phyloP scores from a whole-genome alignment of 2,113 vertebrate species.

The Tachuris rubrigastra region DNA sequence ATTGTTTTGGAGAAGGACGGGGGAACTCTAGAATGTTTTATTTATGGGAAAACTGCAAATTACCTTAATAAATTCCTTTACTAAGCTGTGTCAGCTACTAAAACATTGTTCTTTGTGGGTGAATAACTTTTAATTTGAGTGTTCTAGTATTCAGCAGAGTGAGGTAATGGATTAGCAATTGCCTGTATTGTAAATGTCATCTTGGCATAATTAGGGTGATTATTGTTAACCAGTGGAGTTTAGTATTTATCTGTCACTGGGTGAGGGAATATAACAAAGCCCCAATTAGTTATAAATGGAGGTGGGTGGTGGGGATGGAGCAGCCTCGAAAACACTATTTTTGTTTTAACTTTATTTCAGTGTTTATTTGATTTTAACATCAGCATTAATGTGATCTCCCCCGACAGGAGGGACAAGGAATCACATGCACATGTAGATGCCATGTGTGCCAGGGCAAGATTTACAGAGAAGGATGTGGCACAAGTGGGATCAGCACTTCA shows the following conservation, averaged over 20 bases:
- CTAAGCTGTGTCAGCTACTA: slow-evolving; percentile 66
- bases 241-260: slow-evolving; percentile 71
- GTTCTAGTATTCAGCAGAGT: slow-evolving; percentile 65
- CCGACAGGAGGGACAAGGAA: neutral
- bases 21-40: slow-evolving; percentile 52
- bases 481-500: neutral
- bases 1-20: neutral
- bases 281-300: slow-evolving; percentile 57
- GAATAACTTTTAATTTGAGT: slow-evolving; percentile 73
- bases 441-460: neutral
- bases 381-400: neutral
- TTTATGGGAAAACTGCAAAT: slow-evolving; percentile 67
- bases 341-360: neutral
- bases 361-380: neutral
- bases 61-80: slow-evolving; percentile 69
- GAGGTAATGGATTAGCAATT: slow-evolving; percentile 73
- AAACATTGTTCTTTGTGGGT: slow-evolving; percentile 73
- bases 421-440: neutral
- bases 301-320: slow-evolving; percentile 43
- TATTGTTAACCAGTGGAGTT: slow-evolving; percentile 72
- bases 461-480: neutral
- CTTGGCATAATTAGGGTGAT: slow-evolving; percentile 71
- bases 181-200: slow-evolving; percentile 71
- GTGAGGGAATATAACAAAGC: slow-evolving; percentile 62
- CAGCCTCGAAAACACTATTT: neutral